These are phyloP conservation scores for Paradoxurus hermaphroditus DNA, from an alignment of 2,113 vertebrate genomes.

Conservation along the genomic window DNA sequence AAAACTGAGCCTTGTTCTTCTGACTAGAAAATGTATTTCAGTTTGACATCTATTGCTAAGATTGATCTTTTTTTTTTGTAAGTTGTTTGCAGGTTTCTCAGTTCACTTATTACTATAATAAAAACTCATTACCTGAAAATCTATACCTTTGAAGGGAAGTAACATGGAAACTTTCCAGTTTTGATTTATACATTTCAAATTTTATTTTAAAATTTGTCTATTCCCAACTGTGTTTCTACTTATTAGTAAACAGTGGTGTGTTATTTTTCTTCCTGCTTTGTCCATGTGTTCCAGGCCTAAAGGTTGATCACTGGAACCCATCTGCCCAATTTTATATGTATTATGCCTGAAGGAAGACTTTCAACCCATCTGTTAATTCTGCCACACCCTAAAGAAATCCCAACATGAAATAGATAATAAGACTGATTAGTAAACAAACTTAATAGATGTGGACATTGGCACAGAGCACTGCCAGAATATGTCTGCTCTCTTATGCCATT, in stretches of 20 bases:
- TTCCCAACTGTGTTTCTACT: constrained; percentile 26
- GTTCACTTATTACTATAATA: not conserved
- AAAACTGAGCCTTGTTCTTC: not conserved
- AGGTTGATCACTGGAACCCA: constrained; percentile 80
- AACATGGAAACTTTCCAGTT: not conserved
- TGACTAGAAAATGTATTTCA: not conserved
- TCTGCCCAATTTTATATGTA: constrained; percentile 79
- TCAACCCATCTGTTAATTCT: constrained; percentile 83
- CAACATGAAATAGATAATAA: constrained; percentile 82
- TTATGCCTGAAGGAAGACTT: constrained; percentile 81
- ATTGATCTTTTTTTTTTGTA: not conserved
- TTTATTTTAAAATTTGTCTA: not conserved
- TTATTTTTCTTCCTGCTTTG: constrained; percentile 20
- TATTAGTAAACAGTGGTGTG: not conserved
- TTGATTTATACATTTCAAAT: constrained; percentile 22
- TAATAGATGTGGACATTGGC: constrained; percentile 83
- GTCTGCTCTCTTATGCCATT: constrained; percentile 62
- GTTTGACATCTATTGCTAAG: not conserved
- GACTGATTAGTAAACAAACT: constrained; percentile 83
- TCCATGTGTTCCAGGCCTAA: constrained; percentile 75
- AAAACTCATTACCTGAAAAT: constrained; percentile 45
- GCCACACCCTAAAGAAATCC: constrained; percentile 84
- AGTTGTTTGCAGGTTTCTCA: not conserved
- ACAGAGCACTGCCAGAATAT: constrained; percentile 47
- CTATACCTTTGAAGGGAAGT: constrained; percentile 35